Base-by-base conservation (phyloP, 2,113 vertebrate species). In the Nibea coibor region DNA sequence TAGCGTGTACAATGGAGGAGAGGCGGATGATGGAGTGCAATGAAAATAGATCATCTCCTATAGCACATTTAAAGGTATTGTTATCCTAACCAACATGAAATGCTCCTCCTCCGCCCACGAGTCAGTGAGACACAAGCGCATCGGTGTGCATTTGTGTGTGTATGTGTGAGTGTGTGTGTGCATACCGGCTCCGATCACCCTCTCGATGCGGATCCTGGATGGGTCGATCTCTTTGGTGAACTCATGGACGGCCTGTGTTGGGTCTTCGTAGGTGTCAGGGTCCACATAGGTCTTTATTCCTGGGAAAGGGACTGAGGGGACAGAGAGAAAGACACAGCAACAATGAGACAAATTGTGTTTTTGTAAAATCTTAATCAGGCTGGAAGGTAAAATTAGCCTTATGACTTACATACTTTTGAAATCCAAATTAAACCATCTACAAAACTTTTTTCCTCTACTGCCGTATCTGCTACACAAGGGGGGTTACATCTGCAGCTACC, bases 161-260 rank as follows among this genome's bases (percentile, higher is more conserved):
- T 5, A 2, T 31, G 31, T 51, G 28, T 57, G 65, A 2, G n/a
- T 7, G 69, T 69, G 66, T 58, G 47, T 62, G 45, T 45, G 1
- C 14, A 1, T 88, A 98, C 97, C 97, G 91, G 97, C 97, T 76
- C 97, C 97, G 83, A 98, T 98, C 81, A 99, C 97, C 94, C 96
- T 97, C 91, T 99, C 97, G 81, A 98, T 99, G 45, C 96, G 97
- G 90, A 99, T 99, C 87, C 97, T 95, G 86, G 96, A 96, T 2
- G 97, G 96, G 89, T 98, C 97, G 71, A 99, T 98, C 92, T 99
- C 97, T 88, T 97, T 98, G 88, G 97, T 97, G 95, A 99, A 99
- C 81, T 99, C 97, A 72, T 98, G 97, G 74, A 99, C 95, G 24
- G 97, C 97, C 88, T 98, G 95, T 1, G 96, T 95, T 61, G 97